phyloP scores from a whole-genome alignment of 2,888 invertebrate genomes.

The Drosophila rubida region DNA sequence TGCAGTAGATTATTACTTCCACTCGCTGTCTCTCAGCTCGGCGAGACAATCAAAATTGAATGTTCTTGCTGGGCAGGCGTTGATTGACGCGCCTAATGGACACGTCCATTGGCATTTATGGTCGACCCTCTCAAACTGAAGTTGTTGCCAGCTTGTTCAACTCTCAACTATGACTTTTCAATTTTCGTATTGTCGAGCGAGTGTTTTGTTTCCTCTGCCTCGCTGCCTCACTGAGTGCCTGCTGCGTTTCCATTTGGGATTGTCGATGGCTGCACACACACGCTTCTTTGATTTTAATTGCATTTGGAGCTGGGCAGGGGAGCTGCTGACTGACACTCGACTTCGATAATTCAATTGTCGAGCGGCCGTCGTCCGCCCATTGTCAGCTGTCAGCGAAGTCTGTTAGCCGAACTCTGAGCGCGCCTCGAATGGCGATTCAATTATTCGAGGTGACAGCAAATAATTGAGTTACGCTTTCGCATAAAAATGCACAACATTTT shows the following conservation, averaged over 20 bases:
- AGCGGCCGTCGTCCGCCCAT: slow-evolving; percentile 15
- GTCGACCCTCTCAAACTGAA: slow-evolving; percentile 11
- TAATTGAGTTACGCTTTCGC: slow-evolving; percentile 66
- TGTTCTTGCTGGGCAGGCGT: slow-evolving; percentile 3
- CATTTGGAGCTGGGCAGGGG: slow-evolving; percentile 37
- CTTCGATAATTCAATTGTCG: slow-evolving; percentile 70
- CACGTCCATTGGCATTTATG: slow-evolving; percentile 19
- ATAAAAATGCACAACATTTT: slow-evolving; percentile 25
- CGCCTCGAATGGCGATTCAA: slow-evolving; percentile 61
- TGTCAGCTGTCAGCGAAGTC: slow-evolving; percentile 33
- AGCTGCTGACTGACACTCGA: slow-evolving; percentile 56
- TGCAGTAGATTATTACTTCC: no score
- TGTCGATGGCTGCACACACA: slow-evolving; percentile 18
- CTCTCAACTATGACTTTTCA: slow-evolving; percentile 46
- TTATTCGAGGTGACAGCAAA: slow-evolving; percentile 67
- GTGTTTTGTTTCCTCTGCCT: slow-evolving; percentile 23
- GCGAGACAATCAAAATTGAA: not conserved
- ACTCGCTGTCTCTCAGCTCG: no score
- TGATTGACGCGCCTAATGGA: slow-evolving; percentile 35
- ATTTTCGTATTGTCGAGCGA: slow-evolving; percentile 37
- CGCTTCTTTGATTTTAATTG: slow-evolving; percentile 50
- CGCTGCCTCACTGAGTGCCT: not conserved
- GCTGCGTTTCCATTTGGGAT: slow-evolving; percentile 30
- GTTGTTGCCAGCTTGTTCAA: not conserved
- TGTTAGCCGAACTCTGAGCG: slow-evolving; percentile 19